Conservation (phyloP, 2,113 vertebrate species). For the Corythornis cristatus region DNA sequence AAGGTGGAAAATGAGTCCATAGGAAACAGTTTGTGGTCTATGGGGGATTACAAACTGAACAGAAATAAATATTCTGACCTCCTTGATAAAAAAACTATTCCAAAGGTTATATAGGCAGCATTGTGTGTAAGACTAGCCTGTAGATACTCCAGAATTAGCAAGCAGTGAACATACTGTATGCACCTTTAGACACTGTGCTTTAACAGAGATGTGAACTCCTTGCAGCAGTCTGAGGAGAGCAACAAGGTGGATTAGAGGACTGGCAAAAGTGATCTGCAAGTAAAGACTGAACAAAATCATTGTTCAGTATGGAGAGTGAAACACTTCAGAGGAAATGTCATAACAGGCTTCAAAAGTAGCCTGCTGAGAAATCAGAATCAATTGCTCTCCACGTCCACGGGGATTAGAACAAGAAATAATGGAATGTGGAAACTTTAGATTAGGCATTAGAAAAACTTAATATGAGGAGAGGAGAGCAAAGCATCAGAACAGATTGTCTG, state of each 20-base stretch:
- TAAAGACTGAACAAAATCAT: slow-evolving; percentile 9
- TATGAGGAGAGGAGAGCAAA: slow-evolving; percentile 12
- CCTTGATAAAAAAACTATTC: neutral
- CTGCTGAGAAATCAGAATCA: neutral
- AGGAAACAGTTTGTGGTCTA: neutral
- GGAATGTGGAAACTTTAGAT: slow-evolving; percentile 33
- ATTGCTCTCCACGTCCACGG: neutral
- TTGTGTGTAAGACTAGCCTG: neutral
- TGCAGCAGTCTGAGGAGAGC: neutral
- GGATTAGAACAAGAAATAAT: slow-evolving; percentile 42
- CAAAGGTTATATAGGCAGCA: neutral
- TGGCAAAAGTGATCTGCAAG: slow-evolving; percentile 15
- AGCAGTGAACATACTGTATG: neutral
- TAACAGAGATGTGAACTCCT: neutral
- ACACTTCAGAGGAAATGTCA: slow-evolving; percentile 1
- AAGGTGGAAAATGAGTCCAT: slow-evolving; percentile 16
- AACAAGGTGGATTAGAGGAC: neutral
- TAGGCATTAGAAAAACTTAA: slow-evolving; percentile 37
- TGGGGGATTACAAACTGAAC: neutral
- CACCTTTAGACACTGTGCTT: neutral
- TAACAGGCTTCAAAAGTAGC: slow-evolving; percentile 15
- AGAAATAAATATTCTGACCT: neutral
- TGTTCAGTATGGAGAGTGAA: slow-evolving; percentile 6
- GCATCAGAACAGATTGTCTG: neutral
- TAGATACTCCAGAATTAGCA: neutral